phyloP scores from a whole-genome alignment of 1,140 invertebrate genomes.

The Drosophila malerkotliana region DNA sequence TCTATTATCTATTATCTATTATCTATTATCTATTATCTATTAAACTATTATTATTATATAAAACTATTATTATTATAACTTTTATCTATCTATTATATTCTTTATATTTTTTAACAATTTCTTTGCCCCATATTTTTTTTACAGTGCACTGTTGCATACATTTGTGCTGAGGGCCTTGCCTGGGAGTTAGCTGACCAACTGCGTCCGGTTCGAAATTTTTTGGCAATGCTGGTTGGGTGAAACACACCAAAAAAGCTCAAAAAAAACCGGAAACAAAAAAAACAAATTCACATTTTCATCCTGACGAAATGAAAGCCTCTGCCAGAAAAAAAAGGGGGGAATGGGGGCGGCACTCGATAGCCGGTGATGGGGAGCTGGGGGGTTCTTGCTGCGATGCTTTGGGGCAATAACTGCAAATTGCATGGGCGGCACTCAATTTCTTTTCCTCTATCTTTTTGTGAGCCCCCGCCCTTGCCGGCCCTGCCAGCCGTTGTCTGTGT shows the following conservation, averaged over 20 bases:
- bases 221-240: slow-evolving; percentile 58
- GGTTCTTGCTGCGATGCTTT: slow-evolving; percentile 42
- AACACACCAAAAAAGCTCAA: slow-evolving; percentile 54
- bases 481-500: slow-evolving; percentile 39
- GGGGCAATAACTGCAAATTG: slow-evolving; percentile 79
- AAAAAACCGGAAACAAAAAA: slow-evolving; percentile 9
- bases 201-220: slow-evolving; percentile 71
- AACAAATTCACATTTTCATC: slow-evolving; percentile 67
- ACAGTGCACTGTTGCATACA: slow-evolving; percentile 61
- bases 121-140: not conserved
- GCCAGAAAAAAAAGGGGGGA: slow-evolving; percentile 27
- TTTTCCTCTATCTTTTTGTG: slow-evolving; percentile 18
- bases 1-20: no score
- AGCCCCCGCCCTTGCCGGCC: not conserved
- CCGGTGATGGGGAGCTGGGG: not conserved
- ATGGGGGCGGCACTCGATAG: not conserved
- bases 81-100: no score
- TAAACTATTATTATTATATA: no score
- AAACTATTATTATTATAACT: no score
- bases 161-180: slow-evolving; percentile 22
- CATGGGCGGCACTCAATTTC: slow-evolving; percentile 79
- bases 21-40: no score
- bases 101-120: no score
- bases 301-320: slow-evolving; percentile 79
- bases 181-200: slow-evolving; percentile 67